Conservation (phyloP, 2,888 invertebrate species). For the Tachystola acroxantha region DNA sequence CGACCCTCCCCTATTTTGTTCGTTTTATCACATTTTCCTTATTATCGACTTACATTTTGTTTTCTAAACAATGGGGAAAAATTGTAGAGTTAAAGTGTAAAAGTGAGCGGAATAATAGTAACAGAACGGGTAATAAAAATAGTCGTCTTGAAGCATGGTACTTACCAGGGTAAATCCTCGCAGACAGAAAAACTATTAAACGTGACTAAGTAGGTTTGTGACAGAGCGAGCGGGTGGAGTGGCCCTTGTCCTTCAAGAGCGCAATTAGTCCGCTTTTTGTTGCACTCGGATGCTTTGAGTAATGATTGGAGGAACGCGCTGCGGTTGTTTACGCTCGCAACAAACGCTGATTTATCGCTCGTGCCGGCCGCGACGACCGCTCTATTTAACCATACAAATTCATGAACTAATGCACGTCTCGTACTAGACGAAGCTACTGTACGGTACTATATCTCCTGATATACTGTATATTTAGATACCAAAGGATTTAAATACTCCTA, state of each 20-base stretch:
- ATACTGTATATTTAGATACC: no score
- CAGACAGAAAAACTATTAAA: conserved; percentile 63
- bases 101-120: no score
- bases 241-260: conserved; percentile 70
- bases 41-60: conserved; percentile 23
- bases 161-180: conserved; percentile 31
- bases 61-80: no score
- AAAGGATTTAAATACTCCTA: no score
- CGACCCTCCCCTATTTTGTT: conserved; percentile 24
- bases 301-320: conserved; percentile 60
- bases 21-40: conserved; percentile 28
- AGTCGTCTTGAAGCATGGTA: conserved; percentile 19
- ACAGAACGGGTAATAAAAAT: conserved; percentile 15
- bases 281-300: conserved; percentile 67
- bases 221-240: conserved; percentile 54
- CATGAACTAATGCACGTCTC: conserved; percentile 31
- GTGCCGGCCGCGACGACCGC: conserved; percentile 24
- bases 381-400: conserved; percentile 39
- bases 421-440: no score
- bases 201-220: conserved; percentile 71
- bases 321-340: conserved; percentile 62
- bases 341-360: conserved; percentile 66
- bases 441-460: no score
- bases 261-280: conserved; percentile 74
- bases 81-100: no score